Evolutionary conservation across 2,113 vertebrate species (phyloP).

Genomic region (Hippocampus zosterae): DNA sequence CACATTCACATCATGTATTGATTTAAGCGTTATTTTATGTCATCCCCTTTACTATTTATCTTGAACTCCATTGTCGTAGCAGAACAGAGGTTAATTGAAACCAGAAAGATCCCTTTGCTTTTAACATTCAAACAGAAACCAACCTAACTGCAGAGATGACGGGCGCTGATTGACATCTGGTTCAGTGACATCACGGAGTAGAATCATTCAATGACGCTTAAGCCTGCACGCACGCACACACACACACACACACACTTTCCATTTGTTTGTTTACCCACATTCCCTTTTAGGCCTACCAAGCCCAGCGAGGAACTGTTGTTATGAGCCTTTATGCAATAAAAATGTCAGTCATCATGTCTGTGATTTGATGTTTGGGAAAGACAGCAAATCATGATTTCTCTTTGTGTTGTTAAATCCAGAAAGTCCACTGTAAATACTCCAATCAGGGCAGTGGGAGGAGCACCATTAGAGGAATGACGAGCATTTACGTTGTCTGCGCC

Average conservation of each 20-base stretch:
- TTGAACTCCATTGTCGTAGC: not conserved
- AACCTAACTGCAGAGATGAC: not conserved
- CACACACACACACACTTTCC: slow-evolving; percentile 1
- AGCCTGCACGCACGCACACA: no score
- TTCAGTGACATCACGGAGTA: not conserved
- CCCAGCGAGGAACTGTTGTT: slow-evolving; percentile 30
- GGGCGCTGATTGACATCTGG: not conserved
- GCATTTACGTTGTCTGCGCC: slow-evolving; percentile 35
- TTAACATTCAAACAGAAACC: not conserved
- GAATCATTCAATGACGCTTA: slow-evolving; percentile 1
- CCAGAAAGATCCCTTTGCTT: slow-evolving; percentile 8
- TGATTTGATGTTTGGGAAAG: slow-evolving; percentile 12
- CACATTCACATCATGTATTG: not conserved
- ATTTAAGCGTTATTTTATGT: not conserved
- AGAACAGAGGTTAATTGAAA: slow-evolving; percentile 11
- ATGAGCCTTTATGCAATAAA: slow-evolving; percentile 19
- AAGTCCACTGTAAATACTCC: not conserved
- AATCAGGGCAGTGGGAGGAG: slow-evolving; percentile 14
- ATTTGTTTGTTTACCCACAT: slow-evolving; percentile 19
- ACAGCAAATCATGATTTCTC: not conserved
- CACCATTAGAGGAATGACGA: slow-evolving; percentile 10
- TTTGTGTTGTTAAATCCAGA: slow-evolving; percentile 14
- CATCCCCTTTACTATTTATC: not conserved
- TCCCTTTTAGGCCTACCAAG: slow-evolving; percentile 27
- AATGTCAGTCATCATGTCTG: slow-evolving; percentile 17